Evolutionary conservation across 2,797 vertebrate genomes (phyloP), one percentile per base, ranked within the genome.

Genomic region (Sphaeramia orbicularis): DNA sequence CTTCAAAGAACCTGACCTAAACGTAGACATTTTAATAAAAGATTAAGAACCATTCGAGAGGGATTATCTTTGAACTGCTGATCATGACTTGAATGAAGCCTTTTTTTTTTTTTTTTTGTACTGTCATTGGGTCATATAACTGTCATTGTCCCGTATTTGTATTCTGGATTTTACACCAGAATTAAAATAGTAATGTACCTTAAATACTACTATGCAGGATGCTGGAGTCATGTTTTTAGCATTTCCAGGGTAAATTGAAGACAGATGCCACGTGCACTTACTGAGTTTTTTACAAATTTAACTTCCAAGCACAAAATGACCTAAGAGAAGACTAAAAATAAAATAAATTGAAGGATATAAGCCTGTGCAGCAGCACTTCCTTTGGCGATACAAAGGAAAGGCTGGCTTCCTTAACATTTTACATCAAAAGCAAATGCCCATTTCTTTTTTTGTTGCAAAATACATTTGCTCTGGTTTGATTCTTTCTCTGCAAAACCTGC

Each of bases 381-480:
- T 80, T 32, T 71, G 76, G 62, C 10, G 55, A 68, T 60, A 42
- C 73, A 74, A 18, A 83, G 80, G 72, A 83, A 78, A 65, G 52
- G 10, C 47, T 0, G 12, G 47, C 52, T 81, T 78, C 74, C 71
- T 54, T 43, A 35, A 61, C 44, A 14, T 9, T 19, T 38, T 72
- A 16, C 43, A 56, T 47, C 38, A 19, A 51, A 70, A 62, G n/a
- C 19, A 51, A 66, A 58, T 65, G 38, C 74, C 40, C 14, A 2
- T 65, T 32, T 55, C 21, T 37, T 32, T 45, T 38, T 3, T 15
- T 14, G 30, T 51, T 13, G 48, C 15, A 19, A 15, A 14, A 12
- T n/a, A 42, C 7, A 8, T 7, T 0, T 47, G 24, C 24, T 53
- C 36, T 53, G 13, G 13, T 49, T 49, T 21, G 15, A n/a, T 56